These are phyloP conservation scores for Ephialtes manifestator DNA, from an alignment of 2,888 invertebrate genomes.

Conservation along the genomic window DNA sequence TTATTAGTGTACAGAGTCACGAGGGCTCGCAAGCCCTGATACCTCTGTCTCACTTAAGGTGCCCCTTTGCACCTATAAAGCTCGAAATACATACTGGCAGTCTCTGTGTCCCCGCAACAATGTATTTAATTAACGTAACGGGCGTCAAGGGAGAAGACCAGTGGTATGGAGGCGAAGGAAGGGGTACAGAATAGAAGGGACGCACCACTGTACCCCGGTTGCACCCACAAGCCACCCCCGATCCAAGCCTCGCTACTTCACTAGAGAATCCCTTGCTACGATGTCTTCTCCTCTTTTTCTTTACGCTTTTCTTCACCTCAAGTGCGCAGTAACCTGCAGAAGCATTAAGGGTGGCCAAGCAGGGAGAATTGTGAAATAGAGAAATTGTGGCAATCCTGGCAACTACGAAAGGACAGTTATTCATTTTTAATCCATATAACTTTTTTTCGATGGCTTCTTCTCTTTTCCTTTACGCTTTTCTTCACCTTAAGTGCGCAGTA, in stretches of 20 bases:
- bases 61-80: constrained; percentile 84
- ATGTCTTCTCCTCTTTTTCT: constrained; percentile 25
- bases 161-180: constrained; percentile 39
- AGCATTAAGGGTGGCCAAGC: neutral
- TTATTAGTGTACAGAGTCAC: constrained; percentile 36
- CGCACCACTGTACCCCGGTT: constrained; percentile 81
- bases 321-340: neutral
- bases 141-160: constrained; percentile 82
- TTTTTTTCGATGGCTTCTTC: constrained; percentile 6
- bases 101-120: constrained; percentile 85
- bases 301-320: constrained; percentile 7
- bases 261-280: constrained; percentile 11
- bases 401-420: too few relatives aligned
- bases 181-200: constrained; percentile 38
- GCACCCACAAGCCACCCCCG: constrained; percentile 83
- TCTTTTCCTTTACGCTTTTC: constrained; percentile 10
- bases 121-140: constrained; percentile 86
- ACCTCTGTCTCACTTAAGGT: constrained; percentile 75
- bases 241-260: constrained; percentile 76
- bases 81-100: constrained; percentile 81
- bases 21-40: constrained; percentile 42
- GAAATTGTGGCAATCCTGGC: too few relatives aligned
- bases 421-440: too few relatives aligned
- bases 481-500: constrained; percentile 11
- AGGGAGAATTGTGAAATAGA: neutral